Conservation (phyloP, 2,797 vertebrate species). For the Crocidura indochinensis region DNA sequence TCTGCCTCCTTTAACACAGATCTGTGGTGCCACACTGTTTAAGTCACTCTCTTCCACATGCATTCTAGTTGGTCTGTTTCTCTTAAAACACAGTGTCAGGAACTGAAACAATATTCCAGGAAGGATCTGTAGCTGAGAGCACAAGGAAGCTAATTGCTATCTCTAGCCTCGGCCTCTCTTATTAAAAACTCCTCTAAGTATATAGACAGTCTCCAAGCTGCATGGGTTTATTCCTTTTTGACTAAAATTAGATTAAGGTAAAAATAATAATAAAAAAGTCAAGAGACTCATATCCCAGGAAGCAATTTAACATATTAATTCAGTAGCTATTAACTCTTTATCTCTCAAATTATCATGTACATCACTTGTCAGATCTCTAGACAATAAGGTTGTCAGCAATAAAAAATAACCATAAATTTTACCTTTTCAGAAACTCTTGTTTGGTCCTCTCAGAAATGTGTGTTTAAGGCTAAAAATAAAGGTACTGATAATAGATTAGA, state of each 20-base stretch:
- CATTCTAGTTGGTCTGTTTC: conserved; percentile 25
- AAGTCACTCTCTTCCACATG: conserved; percentile 1
- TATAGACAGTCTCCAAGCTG: background rate
- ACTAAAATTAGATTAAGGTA: background rate
- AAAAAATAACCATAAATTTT: conserved; percentile 58
- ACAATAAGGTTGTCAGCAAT: conserved; percentile 60
- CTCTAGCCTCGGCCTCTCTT: background rate
- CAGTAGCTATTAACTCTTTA: conserved; percentile 27
- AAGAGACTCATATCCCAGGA: background rate
- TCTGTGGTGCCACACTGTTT: background rate
- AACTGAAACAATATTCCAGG: conserved; percentile 14
- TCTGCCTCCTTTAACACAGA: background rate
- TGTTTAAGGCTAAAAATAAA: background rate
- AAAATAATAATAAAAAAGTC: conserved; percentile 32
- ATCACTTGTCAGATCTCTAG: background rate
- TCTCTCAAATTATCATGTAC: conserved; percentile 23
- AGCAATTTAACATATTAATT: conserved; percentile 36
- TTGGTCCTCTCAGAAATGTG: conserved; percentile 60
- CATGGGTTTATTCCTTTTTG: conserved; percentile 45
- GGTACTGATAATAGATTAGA: conserved; percentile 10
- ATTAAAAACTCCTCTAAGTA: conserved; percentile 32
- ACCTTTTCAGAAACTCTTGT: conserved; percentile 56
- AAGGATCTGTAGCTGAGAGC: background rate
- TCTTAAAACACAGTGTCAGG: conserved; percentile 6
- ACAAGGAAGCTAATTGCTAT: conserved; percentile 35